These are phyloP conservation scores for Thermophis baileyi DNA, from an alignment of 2,113 vertebrate genomes.

Conservation along the genomic window DNA sequence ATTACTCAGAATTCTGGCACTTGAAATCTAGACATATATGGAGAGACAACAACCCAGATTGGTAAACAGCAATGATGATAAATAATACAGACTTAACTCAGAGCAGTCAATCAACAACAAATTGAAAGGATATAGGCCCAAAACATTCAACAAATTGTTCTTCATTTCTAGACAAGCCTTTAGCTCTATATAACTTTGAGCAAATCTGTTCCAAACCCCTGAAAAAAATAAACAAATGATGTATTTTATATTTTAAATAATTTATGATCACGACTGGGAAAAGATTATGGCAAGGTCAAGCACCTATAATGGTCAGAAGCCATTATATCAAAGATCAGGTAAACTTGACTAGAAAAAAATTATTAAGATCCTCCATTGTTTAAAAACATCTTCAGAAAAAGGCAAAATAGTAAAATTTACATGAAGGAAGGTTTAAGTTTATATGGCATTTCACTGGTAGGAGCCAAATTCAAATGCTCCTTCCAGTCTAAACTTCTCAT, in stretches of 20 bases:
- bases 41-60: neutral
- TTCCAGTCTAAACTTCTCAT: slow-evolving; percentile 33
- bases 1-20: neutral
- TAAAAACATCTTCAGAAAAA: neutral
- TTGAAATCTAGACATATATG: neutral
- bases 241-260: neutral
- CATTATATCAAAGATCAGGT: neutral
- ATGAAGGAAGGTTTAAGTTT: neutral
- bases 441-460: neutral
- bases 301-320: neutral
- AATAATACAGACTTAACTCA: neutral
- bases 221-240: neutral
- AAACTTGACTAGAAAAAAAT: neutral
- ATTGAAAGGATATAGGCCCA: neutral
- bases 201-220: neutral
- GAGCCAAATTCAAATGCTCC: neutral
- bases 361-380: neutral
- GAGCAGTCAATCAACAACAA: neutral
- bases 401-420: neutral
- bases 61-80: neutral
- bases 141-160: neutral
- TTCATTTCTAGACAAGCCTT: neutral
- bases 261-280: neutral
- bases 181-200: neutral
- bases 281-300: neutral